Base-by-base conservation (phyloP, 2,888 invertebrate genomes). In the Luperina nickerlii region DNA sequence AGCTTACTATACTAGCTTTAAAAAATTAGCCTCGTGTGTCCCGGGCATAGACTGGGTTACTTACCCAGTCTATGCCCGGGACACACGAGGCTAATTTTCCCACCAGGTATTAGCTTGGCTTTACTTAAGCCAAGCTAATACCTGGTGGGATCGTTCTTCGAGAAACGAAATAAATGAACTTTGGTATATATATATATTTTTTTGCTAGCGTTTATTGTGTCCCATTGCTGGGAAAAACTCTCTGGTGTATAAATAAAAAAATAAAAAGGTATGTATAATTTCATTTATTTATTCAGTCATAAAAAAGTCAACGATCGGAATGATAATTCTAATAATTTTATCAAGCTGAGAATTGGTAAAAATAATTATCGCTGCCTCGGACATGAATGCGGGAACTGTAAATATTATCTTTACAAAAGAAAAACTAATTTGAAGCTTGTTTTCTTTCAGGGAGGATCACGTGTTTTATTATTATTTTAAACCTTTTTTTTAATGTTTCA, bases 251-350 rank as follows among this genome's bases (percentile, higher is more conserved):
- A 51, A n/a, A 6, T 45, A 48, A 70, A 42, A 42, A 24, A 54
- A 45, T 24, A 18, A 15, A 15, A 11, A 69, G 0, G 3, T 67
- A 15, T 15, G 8, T 80, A 57, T 45, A 85, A 85, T 24, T 65
- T 82, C 73, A 69, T 82, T 85, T 81, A 69, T 82, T 82, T 68
- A 69, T 62, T 82, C 62, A 72, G 71, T 82, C 62, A 65, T 51
- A 54, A 80, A 24, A 82, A 80, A 80, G 42, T 60, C 15, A 65
- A n/a, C 2, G 18, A 11, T 54, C 7, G 27, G n/a, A 81, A 69
- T 48, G 11, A 20, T 38, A 27, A 18, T 66, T 65, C 7, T n/a
- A 8, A 48, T n/a, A 72, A 45, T 45, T 60, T 11, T 45, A 48
- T 66, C 4, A n/a, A 3, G 15, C 42, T 51, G 24, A 51, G 13